Conservation (phyloP, 2,888 invertebrate genomes). For the Drosophila eohydei region DNA sequence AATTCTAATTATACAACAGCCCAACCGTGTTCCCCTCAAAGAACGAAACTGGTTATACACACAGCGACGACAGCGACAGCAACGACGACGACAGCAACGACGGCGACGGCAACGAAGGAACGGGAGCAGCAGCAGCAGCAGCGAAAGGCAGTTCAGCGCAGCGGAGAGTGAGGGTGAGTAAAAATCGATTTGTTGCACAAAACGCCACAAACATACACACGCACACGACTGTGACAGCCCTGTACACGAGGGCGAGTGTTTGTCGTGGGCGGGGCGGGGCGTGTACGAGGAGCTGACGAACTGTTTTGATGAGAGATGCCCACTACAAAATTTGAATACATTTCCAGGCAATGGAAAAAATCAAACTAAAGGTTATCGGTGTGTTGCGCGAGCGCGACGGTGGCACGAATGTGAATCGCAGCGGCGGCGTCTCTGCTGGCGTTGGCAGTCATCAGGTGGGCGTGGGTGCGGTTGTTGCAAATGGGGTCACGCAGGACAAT, state of each 20-base stretch:
- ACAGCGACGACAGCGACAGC: conserved; percentile 56
- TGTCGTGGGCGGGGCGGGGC: conserved; percentile 36
- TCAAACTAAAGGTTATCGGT: conserved; percentile 83
- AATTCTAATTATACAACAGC: conserved; percentile 75
- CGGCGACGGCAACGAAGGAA: conserved; percentile 48
- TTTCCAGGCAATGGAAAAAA: conserved; percentile 77
- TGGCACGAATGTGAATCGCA: conserved; percentile 77
- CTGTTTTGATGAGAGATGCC: conserved; percentile 53
- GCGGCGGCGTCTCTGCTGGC: conserved; percentile 53
- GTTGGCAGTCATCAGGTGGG: conserved; percentile 67
- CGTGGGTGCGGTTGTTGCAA: conserved; percentile 57
- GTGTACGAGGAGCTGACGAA: conserved; percentile 38
- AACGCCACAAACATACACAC: conserved; percentile 55
- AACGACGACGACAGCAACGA: conserved; percentile 41
- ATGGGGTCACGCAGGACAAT: conserved; percentile 74
- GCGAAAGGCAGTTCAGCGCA: conserved; percentile 69
- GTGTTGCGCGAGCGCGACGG: conserved; percentile 82
- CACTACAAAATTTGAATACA: conserved; percentile 30
- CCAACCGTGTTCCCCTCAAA: conserved; percentile 59
- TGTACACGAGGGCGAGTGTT: conserved; percentile 58
- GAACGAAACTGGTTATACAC: conserved; percentile 79
- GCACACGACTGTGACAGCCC: conserved; percentile 53
- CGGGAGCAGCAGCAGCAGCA: conserved; percentile 58
- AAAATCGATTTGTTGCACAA: conserved; percentile 81
- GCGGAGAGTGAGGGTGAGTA: conserved; percentile 74